Conservation (phyloP, 2,797 vertebrate species). For the Eulemur rubriventer region DNA sequence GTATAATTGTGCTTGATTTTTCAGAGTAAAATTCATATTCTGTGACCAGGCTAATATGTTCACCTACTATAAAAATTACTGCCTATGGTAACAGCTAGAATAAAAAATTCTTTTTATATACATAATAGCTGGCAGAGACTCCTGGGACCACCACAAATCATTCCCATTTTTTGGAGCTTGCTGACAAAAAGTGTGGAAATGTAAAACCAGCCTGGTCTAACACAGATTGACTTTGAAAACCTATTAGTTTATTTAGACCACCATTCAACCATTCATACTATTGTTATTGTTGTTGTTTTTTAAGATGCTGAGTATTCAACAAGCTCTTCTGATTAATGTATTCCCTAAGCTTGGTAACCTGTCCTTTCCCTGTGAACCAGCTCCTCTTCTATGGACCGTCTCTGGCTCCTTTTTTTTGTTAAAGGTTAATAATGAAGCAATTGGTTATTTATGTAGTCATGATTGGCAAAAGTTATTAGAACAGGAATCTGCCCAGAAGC, state of each 20-base stretch:
- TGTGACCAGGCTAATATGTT: constrained; percentile 84
- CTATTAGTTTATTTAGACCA: constrained; percentile 79
- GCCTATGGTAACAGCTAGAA: constrained; percentile 83
- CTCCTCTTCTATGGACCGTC: constrained; percentile 39
- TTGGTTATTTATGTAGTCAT: constrained; percentile 83
- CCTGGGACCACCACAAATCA: constrained; percentile 83
- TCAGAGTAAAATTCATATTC: constrained; percentile 84
- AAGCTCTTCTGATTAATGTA: constrained; percentile 73
- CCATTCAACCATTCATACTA: constrained; percentile 74
- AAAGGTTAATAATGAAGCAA: constrained; percentile 83
- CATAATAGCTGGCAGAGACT: constrained; percentile 82
- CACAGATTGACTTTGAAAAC: constrained; percentile 74
- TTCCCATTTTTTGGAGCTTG: constrained; percentile 77
- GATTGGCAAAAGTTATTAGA: constrained; percentile 85
- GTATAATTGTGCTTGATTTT: constrained; percentile 84
- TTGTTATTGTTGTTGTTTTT: constrained; percentile 56
- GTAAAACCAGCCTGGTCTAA: constrained; percentile 73
- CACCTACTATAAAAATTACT: constrained; percentile 85
- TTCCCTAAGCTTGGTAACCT: constrained; percentile 64
- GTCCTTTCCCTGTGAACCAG: constrained; percentile 31
- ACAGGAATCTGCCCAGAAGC: constrained; percentile 84
- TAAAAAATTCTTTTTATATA: constrained; percentile 86
- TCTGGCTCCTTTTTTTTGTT: constrained; percentile 36
- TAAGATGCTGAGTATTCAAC: constrained; percentile 69
- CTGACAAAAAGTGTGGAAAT: constrained; percentile 77